Percentiles rank a stretch among this genome's conserved stretches.
Evolutionary conservation across 37 sponge, comb jelly and placozoan genomes (phyloP).

Genomic region (Axinella damicornis): DNA sequence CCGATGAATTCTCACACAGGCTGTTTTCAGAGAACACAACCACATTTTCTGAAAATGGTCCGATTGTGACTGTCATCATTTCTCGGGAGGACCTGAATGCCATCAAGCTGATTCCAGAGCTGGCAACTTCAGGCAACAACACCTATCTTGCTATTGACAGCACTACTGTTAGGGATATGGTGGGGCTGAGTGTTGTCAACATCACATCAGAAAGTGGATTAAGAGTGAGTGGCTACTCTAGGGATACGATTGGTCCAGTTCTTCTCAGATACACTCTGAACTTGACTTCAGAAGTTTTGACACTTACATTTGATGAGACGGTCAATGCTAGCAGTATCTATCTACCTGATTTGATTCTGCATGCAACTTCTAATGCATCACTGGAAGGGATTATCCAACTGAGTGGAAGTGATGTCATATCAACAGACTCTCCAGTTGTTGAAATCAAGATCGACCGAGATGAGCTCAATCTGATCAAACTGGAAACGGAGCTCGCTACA

Average conservation of each 20-base stretch:
- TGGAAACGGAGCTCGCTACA: slow-evolving; percentile 66
- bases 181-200: slow-evolving; percentile 41
- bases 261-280: slow-evolving; percentile 68
- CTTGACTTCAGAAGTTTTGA: slow-evolving; percentile 74
- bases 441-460: slow-evolving; percentile 67
- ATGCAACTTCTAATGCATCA: slow-evolving; percentile 25
- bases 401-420: slow-evolving; percentile 34
- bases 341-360: slow-evolving; percentile 37
- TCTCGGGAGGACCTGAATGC: slow-evolving; percentile 84
- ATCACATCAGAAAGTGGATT: slow-evolving; percentile 40
- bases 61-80: slow-evolving; percentile 54
- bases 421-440: slow-evolving; percentile 47
- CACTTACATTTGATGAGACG: slow-evolving; percentile 88
- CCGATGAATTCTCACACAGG: slow-evolving; percentile 33
- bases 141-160: slow-evolving; percentile 74
- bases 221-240: slow-evolving; percentile 29
- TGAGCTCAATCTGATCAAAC: slow-evolving; percentile 70
- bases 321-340: slow-evolving; percentile 79
- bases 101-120: slow-evolving; percentile 67
- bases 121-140: slow-evolving; percentile 69
- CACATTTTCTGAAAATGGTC: slow-evolving; percentile 47
- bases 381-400: slow-evolving; percentile 9
- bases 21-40: slow-evolving; percentile 49
- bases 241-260: slow-evolving; percentile 75
- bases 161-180: slow-evolving; percentile 77